Evolutionary conservation across 2,797 vertebrate genomes (phyloP).

Genomic region (Chanos chanos): DNA sequence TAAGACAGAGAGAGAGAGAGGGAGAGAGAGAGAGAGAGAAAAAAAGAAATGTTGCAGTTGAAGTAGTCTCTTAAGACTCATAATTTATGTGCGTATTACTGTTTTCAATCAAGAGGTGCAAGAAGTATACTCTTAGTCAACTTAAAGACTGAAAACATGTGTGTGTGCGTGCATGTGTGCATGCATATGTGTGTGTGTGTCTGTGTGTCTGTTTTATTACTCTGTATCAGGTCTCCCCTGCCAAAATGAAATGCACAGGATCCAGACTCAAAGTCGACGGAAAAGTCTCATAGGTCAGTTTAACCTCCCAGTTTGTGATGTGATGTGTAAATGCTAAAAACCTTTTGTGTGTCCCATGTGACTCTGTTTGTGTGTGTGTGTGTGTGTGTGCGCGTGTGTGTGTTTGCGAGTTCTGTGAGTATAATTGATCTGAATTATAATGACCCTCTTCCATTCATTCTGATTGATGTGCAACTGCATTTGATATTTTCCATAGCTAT

Average conservation of each 20-base stretch:
- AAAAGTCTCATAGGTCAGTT: constrained; percentile 90
- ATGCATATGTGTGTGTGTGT: neutral
- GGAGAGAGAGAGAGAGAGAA: neutral
- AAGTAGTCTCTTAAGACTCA: neutral
- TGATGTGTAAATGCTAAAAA: neutral
- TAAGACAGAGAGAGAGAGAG: neutral
- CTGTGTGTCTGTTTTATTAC: constrained; percentile 25
- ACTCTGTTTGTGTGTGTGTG: neutral
- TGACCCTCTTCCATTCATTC: constrained; percentile 7
- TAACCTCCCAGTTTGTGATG: neutral
- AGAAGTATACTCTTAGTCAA: neutral
- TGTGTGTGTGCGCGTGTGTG: neutral
- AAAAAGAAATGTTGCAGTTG: neutral
- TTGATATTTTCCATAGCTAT: constrained; percentile 39
- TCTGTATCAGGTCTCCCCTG: constrained; percentile 94
- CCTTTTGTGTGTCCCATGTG: neutral
- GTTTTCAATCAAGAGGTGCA: neutral
- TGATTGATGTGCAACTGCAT: constrained; percentile 41
- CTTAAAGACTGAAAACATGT: neutral
- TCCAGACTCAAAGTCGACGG: constrained; percentile 87
- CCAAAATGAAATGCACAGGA: constrained; percentile 93
- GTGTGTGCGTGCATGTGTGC: neutral
- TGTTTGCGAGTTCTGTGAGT: neutral
- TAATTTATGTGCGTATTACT: no score
- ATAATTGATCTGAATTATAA: constrained; percentile 43